phyloP scores from a whole-genome alignment of 2,888 invertebrate species.

The Chaitophorus viminalis region DNA sequence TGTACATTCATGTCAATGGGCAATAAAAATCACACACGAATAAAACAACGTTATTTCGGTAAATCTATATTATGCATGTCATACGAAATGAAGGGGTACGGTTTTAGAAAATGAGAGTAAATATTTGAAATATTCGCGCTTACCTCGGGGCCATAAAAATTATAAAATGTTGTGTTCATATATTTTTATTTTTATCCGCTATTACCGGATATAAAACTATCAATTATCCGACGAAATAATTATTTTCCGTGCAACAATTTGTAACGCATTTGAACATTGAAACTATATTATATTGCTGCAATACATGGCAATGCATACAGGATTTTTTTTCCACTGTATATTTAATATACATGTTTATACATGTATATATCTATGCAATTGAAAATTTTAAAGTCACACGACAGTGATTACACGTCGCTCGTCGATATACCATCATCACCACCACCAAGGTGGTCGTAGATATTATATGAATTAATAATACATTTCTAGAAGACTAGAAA shows the following conservation, averaged over 20 bases:
- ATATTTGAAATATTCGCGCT: conserved; percentile 47
- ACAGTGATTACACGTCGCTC: too few relatives aligned
- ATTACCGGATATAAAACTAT: conserved; percentile 48
- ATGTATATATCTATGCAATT: too few relatives aligned
- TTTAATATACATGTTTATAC: background rate
- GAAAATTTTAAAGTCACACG: too few relatives aligned
- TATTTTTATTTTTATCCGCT: background rate
- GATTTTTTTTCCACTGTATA: too few relatives aligned
- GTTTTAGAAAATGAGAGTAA: conserved; percentile 35
- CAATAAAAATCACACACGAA: conserved; percentile 46
- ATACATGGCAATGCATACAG: too few relatives aligned
- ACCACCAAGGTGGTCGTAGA: too few relatives aligned
- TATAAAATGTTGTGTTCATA: background rate
- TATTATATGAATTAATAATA: too few relatives aligned
- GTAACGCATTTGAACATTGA: background rate
- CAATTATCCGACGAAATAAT: conserved; percentile 36
- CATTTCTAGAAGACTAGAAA: too few relatives aligned
- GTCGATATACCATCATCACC: too few relatives aligned
- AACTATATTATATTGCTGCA: too few relatives aligned
- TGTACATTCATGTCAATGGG: conserved; percentile 47
- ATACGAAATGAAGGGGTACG: conserved; percentile 33
- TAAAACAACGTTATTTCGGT: background rate
- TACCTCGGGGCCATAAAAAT: background rate
- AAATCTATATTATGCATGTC: conserved; percentile 10
- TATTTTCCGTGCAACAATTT: conserved; percentile 23